Conservation (phyloP, 2,888 invertebrate species). For the Cylloceria caligata region DNA sequence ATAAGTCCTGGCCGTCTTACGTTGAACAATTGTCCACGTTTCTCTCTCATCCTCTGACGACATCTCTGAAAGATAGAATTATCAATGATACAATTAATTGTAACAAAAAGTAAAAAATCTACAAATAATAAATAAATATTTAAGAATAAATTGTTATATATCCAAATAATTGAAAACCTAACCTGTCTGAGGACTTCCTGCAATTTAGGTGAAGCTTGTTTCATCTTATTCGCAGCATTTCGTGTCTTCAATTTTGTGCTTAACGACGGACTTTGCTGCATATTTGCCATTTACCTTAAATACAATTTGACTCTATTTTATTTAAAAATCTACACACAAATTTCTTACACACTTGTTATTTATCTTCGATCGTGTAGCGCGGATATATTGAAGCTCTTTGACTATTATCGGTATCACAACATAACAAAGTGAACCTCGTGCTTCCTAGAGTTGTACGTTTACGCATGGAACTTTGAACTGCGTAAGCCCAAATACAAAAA, state of each 20-base stretch:
- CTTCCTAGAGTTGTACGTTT: too few relatives aligned
- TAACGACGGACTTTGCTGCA: conserved; percentile 71
- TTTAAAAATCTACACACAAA: too few relatives aligned
- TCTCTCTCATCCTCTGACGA: conserved; percentile 79
- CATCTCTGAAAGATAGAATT: conserved; percentile 75
- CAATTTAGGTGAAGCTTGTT: conserved; percentile 82
- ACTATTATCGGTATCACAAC: conserved; percentile 7
- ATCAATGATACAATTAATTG: not conserved
- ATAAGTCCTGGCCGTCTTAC: conserved; percentile 73
- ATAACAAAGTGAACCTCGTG: not conserved
- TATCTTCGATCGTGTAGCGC: not conserved
- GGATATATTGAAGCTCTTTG: not conserved
- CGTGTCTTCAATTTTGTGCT: conserved; percentile 74
- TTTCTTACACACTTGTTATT: not conserved
- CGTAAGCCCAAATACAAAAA: too few relatives aligned
- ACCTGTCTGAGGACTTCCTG: conserved; percentile 83
- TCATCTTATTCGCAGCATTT: conserved; percentile 76
- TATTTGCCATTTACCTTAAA: conserved; percentile 68
- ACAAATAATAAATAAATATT: not conserved
- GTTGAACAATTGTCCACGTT: conserved; percentile 77
- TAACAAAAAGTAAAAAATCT: not conserved
- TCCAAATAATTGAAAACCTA: too few relatives aligned
- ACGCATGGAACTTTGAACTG: too few relatives aligned
- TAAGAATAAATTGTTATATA: too few relatives aligned
- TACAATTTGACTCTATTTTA: not conserved